Base-by-base conservation (phyloP, 2,113 vertebrate genomes). In the Ammodytes marinus region DNA sequence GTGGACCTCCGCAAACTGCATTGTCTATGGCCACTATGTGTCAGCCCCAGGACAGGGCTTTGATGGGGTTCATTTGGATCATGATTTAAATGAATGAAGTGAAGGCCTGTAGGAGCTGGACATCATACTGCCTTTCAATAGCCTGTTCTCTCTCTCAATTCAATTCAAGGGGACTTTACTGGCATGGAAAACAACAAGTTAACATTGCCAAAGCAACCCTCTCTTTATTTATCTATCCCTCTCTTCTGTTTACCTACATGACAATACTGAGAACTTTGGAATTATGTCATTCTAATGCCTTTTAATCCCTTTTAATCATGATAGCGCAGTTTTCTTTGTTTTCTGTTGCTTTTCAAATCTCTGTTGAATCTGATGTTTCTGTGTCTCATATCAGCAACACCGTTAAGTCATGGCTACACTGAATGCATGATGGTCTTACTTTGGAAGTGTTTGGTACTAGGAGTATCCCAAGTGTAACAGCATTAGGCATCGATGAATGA, bases 341-440 rank as follows among this genome's bases (percentile, higher is more conserved):
- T 58, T 84, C 4, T 39, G 6, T 59, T 73, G 66, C 49, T 69
- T 84, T 83, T 75, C 7, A 55, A 69, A 49, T 80, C 79, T 42
- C 10, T 67, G 61, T 35, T 55, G 37, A 70, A 50, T 50, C 52
- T 72, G 64, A 68, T 52, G 61, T 88, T 58, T 72, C 40, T 76
- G 17, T 86, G 69, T 87, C 27, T 27, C 64, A 45, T 55, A 77
- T 77, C 66, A 43, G 68, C 67, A 35, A 74, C 85, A 88, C 46
- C 61, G 50, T 74, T 71, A 2, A 79, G 37, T 82, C 72, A 8
- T 14, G 4, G 68, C 77, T 85, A 49, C 80, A 86, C 86, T 90
- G 79, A 86, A 69, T 72, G 80, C 87, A 87, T 79, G 74, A 81
- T 37, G 42, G 42, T 75, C 63, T 80, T 60, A 66, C 42, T 82